Percentiles rank a stretch among this genome's conserved stretches.
Conservation (phyloP, 2,888 invertebrate species). For the Saturnia pavonia region DNA sequence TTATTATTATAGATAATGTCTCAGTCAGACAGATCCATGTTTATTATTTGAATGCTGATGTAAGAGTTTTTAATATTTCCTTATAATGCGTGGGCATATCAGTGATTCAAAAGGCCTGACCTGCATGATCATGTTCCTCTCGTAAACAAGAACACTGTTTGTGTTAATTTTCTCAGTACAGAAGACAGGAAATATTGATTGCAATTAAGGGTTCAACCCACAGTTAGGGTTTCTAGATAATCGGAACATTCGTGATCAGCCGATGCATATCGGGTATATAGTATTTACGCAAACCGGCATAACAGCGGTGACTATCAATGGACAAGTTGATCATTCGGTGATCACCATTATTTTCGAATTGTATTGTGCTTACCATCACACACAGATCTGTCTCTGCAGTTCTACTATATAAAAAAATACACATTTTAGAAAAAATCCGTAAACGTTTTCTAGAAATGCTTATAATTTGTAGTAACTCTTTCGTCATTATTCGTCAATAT, state of each 20-base stretch:
- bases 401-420: too few relatives aligned
- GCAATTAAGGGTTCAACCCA: not conserved
- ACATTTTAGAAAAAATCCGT: too few relatives aligned
- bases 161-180: slow-evolving; percentile 1
- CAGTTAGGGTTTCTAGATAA: not conserved
- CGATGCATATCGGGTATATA: too few relatives aligned
- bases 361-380: too few relatives aligned
- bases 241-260: not conserved
- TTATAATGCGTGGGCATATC: slow-evolving; percentile 8
- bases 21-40: not conserved
- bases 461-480: too few relatives aligned
- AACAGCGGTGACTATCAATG: too few relatives aligned
- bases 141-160: slow-evolving; percentile 9
- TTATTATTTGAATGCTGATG: slow-evolving; percentile 10
- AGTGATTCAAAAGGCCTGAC: not conserved
- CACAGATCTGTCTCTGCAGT: too few relatives aligned
- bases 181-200: not conserved
- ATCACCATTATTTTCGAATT: too few relatives aligned
- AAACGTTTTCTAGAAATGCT: too few relatives aligned
- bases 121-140: slow-evolving; percentile 4
- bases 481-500: too few relatives aligned
- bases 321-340: too few relatives aligned
- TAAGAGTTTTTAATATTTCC: not conserved
- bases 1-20: not conserved
- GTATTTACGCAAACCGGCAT: too few relatives aligned